Conservation (phyloP, 2,797 vertebrate species). For the Dromococcyx pavoninus region DNA sequence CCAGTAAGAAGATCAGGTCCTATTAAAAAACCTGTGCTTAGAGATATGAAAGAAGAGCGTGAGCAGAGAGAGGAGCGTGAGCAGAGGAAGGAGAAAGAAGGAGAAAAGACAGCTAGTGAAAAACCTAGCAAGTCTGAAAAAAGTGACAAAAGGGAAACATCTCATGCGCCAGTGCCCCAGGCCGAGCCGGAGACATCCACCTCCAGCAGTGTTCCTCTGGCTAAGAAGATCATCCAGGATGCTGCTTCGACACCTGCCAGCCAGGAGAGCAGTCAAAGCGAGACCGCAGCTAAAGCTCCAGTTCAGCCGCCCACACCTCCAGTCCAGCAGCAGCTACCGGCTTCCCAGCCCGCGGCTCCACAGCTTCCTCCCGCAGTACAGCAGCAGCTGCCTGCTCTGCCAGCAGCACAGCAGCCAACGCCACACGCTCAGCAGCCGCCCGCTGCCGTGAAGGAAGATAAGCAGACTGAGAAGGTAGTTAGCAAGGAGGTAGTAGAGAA, state of each 20-base stretch:
- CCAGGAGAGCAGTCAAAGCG: conserved; percentile 29
- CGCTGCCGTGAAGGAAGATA: conserved; percentile 80
- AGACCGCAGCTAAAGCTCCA: conserved; percentile 56
- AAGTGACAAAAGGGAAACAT: conserved; percentile 81
- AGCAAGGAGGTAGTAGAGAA: conserved; percentile 82
- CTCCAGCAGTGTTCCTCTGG: background rate
- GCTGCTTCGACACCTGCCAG: conserved; percentile 36
- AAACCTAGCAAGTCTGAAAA: conserved; percentile 77
- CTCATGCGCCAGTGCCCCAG: conserved; percentile 72
- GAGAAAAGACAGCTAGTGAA: conserved; percentile 73
- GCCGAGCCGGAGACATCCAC: conserved; percentile 75
- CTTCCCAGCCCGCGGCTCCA: background rate
- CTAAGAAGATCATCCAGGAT: conserved; percentile 68
- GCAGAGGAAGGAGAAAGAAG: conserved; percentile 92
- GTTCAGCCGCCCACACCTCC: background rate
- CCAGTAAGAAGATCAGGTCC: conserved; percentile 93
- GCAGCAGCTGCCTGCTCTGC: background rate
- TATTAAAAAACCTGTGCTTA: conserved; percentile 96
- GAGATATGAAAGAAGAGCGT: conserved; percentile 98
- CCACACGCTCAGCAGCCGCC: background rate
- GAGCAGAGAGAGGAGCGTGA: conserved; percentile 95
- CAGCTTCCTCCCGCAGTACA: conserved; percentile 34
- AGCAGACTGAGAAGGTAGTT: conserved; percentile 80
- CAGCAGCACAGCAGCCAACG: background rate
- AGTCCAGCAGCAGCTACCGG: conserved; percentile 19